Base-by-base conservation (phyloP, 2,113 vertebrate species). In the Chiloscyllium plagiosum region DNA sequence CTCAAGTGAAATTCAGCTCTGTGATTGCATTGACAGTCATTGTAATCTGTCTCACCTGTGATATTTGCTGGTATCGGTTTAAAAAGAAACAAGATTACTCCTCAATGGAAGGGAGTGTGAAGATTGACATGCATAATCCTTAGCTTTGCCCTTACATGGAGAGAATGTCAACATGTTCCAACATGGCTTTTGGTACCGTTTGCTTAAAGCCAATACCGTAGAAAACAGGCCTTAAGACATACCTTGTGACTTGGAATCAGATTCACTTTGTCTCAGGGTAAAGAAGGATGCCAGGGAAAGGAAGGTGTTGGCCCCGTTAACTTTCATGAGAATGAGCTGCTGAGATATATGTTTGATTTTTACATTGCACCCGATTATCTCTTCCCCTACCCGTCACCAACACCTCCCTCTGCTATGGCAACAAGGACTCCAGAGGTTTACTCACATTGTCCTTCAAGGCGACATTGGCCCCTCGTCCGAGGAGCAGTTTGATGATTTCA, bases 391-490 rank as follows among this genome's bases (percentile, higher is more conserved):
- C 70, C 3, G n/a, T 13, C n/a, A 80, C 33, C 4, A 76, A 76
- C 29, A 10, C 29, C 26, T 80, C 76, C n/a, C 76, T 80, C 33
- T n/a, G 13, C 13, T n/a, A 37, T 1, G n/a, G 10, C 20, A 47
- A 42, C 0, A 47, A 83, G 37, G 4, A 7, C 2, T 33, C 10
- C 66, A 56, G 29, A 24, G 17, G 24, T 65, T 76, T 80, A 95
- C 97, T 97, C 96, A 98, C 98, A 20, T 99, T 99, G 96, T 99
- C 99, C 2, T 98, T 98, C 80, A 99, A 97, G 12, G 98, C 98
- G 96, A 99, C 98, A 0, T 99, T 98, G 0, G 98, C 98, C 1
- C 99, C 99, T 94, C 99, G 97, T 22, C 98, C 98, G 96, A 99
- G 97, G 96, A 99, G 97, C 29, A 98, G 97, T 95, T 97, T 98